Conservation (phyloP, 2,888 invertebrate genomes). For the Chironomus tentans region DNA sequence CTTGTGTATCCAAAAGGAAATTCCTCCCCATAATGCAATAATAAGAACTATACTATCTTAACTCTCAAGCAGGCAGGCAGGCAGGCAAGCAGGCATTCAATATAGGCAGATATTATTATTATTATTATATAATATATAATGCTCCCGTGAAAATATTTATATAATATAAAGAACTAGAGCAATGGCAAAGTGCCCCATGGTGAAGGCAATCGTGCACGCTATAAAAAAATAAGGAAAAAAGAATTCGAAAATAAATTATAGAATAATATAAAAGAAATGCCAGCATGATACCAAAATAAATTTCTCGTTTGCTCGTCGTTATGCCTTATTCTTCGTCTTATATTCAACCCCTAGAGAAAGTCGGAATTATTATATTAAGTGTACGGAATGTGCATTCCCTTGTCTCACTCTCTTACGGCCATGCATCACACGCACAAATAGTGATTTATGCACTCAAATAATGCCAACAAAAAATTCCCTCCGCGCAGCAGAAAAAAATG, state of each 20-base stretch:
- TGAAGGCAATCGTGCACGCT: constrained; percentile 11
- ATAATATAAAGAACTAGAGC: too few species aligned
- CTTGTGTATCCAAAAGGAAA: too few species aligned
- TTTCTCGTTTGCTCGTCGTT: background rate
- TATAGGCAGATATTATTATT: too few species aligned
- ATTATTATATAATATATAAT: too few species aligned
- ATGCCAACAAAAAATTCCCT: background rate
- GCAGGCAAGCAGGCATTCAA: too few species aligned
- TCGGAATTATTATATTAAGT: background rate
- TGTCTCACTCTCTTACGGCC: too few species aligned
- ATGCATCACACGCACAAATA: background rate
- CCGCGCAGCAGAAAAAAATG: background rate
- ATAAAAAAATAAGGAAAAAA: too few species aligned
- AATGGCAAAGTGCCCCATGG: background rate
- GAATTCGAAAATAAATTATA: background rate
- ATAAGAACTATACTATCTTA: too few species aligned
- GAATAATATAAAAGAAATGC: constrained; percentile 6
- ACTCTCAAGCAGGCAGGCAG: too few species aligned
- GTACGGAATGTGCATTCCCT: too few species aligned
- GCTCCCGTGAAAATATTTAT: background rate
- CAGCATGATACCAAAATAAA: constrained; percentile 1
- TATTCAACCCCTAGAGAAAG: background rate
- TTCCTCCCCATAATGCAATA: too few species aligned
- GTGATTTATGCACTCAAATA: background rate
- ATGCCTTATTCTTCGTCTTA: background rate